These are phyloP conservation scores for Haplochromis vanheusdeni DNA, from an alignment of 2,113 vertebrate genomes.

Conservation along the genomic window DNA sequence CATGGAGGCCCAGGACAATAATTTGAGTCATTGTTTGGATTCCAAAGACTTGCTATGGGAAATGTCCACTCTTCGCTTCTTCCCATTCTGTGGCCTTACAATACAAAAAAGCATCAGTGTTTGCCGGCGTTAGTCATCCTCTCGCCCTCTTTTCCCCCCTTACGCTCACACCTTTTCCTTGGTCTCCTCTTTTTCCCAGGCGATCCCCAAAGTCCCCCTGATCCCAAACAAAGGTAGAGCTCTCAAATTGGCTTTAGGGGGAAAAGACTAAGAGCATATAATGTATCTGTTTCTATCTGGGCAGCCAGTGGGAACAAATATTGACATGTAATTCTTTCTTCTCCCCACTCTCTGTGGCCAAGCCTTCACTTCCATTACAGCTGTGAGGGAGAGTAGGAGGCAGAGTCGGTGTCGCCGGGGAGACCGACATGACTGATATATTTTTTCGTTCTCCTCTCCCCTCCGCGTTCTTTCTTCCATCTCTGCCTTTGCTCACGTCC, in stretches of 20 bases:
- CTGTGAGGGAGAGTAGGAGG: constrained; percentile 48
- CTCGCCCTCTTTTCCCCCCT: not conserved
- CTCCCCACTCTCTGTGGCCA: constrained; percentile 26
- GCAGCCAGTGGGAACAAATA: constrained; percentile 73
- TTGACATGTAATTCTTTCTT: constrained; percentile 72
- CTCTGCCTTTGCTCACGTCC: constrained; percentile 4
- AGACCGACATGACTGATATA: constrained; percentile 71
- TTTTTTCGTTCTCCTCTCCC: constrained; percentile 36
- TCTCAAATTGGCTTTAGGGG: constrained; percentile 67
- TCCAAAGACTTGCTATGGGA: constrained; percentile 54
- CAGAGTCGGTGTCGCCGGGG: constrained; percentile 60
- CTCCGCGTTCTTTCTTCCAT: not conserved
- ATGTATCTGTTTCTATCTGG: constrained; percentile 71
- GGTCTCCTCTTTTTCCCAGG: constrained; percentile 38
- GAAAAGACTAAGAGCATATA: constrained; percentile 55
- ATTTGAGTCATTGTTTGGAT: constrained; percentile 49
- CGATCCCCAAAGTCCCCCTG: constrained; percentile 40
- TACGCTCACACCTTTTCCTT: not conserved
- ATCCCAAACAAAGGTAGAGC: constrained; percentile 65
- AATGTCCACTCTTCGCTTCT: constrained; percentile 50
- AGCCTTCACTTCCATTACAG: constrained; percentile 62
- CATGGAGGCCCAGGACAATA: not conserved
- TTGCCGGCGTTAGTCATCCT: constrained; percentile 49
- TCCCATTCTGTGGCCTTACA: constrained; percentile 32
- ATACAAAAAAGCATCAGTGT: constrained; percentile 18